Conservation (phyloP, 1,140 invertebrate species). For the Drosophila varians region DNA sequence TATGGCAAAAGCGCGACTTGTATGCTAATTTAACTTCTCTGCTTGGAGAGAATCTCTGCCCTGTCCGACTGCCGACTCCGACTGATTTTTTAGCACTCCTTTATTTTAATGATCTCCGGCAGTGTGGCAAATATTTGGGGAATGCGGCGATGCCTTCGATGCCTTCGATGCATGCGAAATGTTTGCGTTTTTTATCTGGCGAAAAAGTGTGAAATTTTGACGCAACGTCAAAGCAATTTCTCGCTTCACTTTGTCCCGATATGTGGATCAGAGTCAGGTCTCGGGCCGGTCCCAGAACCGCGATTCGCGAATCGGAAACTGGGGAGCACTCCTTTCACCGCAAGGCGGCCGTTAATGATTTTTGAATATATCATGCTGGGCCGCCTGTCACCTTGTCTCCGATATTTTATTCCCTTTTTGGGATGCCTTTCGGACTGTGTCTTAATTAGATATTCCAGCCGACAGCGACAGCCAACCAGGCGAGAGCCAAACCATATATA, state of each 20-base stretch:
- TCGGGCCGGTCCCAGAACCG: conserved; percentile 1
- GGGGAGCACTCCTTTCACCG: conserved; percentile 40
- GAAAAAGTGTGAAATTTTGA: conserved; percentile 80
- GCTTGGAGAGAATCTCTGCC: conserved; percentile 6
- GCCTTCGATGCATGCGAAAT: conserved; percentile 26
- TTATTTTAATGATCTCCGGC: conserved; percentile 72
- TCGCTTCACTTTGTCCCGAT: conserved; percentile 70
- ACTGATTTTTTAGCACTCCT: conserved; percentile 13
- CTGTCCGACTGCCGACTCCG: neutral
- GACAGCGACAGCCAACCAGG: conserved; percentile 19
- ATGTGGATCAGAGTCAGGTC: conserved; percentile 57
- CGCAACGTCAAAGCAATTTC: conserved; percentile 77
- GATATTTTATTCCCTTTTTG: conserved; percentile 7
- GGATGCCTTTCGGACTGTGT: conserved; percentile 34
- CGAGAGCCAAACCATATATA: conserved; percentile 3
- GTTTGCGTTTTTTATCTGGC: conserved; percentile 67
- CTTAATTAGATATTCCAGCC: conserved; percentile 73
- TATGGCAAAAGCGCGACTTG: conserved; percentile 79
- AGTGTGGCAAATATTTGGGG: conserved; percentile 70
- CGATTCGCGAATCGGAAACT: neutral
- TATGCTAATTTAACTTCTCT: conserved; percentile 72
- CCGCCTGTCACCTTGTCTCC: conserved; percentile 34
- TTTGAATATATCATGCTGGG: conserved; percentile 74
- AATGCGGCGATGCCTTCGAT: conserved; percentile 49
- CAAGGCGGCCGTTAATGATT: conserved; percentile 62